phyloP scores from a whole-genome alignment of 2,888 invertebrate species.

The Dascillus cervinus region DNA sequence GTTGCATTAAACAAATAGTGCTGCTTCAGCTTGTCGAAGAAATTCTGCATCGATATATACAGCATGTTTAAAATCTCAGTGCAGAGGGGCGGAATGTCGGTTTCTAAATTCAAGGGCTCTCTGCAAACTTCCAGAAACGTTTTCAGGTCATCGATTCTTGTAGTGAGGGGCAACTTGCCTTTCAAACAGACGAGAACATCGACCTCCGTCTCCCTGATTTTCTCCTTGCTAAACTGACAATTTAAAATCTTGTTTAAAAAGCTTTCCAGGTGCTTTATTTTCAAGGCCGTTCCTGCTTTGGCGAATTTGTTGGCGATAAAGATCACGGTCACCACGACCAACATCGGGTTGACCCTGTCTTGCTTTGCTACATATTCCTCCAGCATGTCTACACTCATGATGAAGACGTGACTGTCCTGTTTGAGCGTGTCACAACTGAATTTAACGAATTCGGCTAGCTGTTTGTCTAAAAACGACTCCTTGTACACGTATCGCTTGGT shows the following conservation, averaged over 20 bases:
- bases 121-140: conserved; percentile 27
- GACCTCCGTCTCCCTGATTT: too few species aligned
- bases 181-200: too few species aligned
- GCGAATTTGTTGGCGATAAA: conserved; percentile 29
- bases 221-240: conserved; percentile 16
- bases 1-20: conserved; percentile 24
- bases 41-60: conserved; percentile 23
- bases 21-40: conserved; percentile 26
- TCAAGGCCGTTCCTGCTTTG: conserved; percentile 26
- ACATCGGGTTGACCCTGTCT: conserved; percentile 22
- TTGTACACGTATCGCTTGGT: too few species aligned
- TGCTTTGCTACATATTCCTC: conserved; percentile 27
- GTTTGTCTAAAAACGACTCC: conserved; percentile 24
- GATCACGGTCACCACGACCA: conserved; percentile 24
- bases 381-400: conserved; percentile 27
- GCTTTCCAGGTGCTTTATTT: conserved; percentile 10
- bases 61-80: conserved; percentile 26
- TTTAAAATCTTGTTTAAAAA: conserved; percentile 24
- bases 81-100: conserved; percentile 23
- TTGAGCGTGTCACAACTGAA: conserved; percentile 27
- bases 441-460: conserved; percentile 24
- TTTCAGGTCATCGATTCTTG: conserved; percentile 29
- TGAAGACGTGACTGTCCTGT: conserved; percentile 31
- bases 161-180: conserved; percentile 26
- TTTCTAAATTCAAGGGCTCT: conserved; percentile 23